Base-by-base conservation (phyloP, 2,888 invertebrate genomes). In the Chelonus formosanus region DNA sequence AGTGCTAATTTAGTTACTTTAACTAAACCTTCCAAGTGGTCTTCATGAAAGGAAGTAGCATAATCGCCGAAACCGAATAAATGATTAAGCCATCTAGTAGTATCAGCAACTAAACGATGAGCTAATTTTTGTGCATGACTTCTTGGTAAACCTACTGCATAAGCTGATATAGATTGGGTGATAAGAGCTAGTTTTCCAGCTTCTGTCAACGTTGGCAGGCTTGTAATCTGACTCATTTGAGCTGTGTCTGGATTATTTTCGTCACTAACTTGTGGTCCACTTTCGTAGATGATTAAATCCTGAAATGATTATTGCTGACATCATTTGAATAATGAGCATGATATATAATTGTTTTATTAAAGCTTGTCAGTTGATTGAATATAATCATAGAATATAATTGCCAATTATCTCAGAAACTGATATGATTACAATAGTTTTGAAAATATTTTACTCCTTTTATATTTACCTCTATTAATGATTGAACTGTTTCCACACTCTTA, bases 111-210 rank as follows among this genome's bases (percentile, higher is more conserved):
- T 73, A 97, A 89, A 76, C 93, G 90, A 48, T 91, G 90, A 50
- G 94, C 92, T 31, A 97, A 87, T 75, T 92, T 90, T 64, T 93
- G 90, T 62, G 96, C 88, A 82, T 94, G 92, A 71, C 88, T 87
- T 52, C 92, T 87, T 70, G 95, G 94, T 70, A 97, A 84, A 61
- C 93, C 91, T n/a, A 93, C 91, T 70, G 95, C 90, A 79, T 94
- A 92, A 0, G 96, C 95, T 3, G 93, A 91, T 73, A 97, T 88
- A 80, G 94, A 93, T 82, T 96, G 96, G n/a, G 95, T 91, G 32
- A 95, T 88, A 62, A 96, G 88, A 6, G 94, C 89, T 69, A 91
- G 78, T 73, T 86, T 87, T 48, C 87, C 84, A 2, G 84, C 76
- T n/a, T 84, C 82, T 36, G 84, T 82, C 35, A 86, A 71, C 3